Evolutionary conservation across 2,113 vertebrate genomes (phyloP).

Genomic region (Anolis carolinensis): DNA sequence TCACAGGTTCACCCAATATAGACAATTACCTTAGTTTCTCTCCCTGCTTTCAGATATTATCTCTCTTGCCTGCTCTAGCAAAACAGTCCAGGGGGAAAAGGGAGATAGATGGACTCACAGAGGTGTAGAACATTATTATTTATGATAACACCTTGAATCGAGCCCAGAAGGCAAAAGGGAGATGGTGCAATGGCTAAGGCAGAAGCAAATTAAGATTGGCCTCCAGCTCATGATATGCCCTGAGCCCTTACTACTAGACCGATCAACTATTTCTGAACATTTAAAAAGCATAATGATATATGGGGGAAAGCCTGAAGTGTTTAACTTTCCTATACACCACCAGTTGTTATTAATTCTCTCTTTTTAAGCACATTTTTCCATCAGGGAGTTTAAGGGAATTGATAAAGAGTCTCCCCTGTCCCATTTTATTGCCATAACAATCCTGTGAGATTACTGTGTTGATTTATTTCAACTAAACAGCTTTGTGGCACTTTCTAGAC

Average conservation of each 20-base stretch:
- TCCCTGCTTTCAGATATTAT: background rate
- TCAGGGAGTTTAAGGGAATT: background rate
- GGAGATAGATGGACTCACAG: background rate
- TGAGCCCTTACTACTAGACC: background rate
- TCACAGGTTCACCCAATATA: background rate
- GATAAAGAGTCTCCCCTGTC: background rate
- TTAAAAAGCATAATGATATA: background rate
- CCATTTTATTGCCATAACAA: background rate
- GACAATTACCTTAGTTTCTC: background rate
- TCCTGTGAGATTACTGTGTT: no score
- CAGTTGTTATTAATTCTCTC: background rate
- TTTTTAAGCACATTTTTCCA: background rate
- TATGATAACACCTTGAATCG: slow-evolving; percentile 4
- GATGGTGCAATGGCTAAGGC: background rate
- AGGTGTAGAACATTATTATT: background rate
- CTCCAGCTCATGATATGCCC: background rate
- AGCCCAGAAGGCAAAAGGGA: background rate
- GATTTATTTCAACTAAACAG: no score
- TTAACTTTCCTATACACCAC: background rate
- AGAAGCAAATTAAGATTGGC: background rate
- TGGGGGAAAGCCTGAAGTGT: background rate
- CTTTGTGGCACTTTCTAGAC: no score
- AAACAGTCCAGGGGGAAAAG: background rate
- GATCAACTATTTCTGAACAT: background rate
- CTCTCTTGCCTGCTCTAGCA: background rate